Base-by-base conservation (phyloP, 1,140 invertebrate species). In the Paraescarpia echinospica region DNA sequence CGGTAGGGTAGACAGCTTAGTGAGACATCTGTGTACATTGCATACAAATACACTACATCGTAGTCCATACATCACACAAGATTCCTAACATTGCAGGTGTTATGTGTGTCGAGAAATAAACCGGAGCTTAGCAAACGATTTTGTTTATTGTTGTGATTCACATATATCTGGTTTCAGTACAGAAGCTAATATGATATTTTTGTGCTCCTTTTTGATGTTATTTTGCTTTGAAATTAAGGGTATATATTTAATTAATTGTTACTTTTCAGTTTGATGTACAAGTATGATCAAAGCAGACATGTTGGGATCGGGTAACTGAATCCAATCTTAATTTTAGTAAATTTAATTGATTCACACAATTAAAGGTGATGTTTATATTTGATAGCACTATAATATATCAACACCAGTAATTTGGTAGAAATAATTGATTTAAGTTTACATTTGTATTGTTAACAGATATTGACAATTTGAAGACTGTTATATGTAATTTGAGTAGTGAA, bases 161-260 rank as follows among this genome's bases (percentile, higher is more conserved):
- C 4, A 12, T 41, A n/a, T 77, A 77, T 77, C 59, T 22, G 22
- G 59, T 31, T 77, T 77, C 22, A 77, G 18, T 22, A 77, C 9
- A 77, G 22, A 27, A 77, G 22, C 59, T 9, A 77, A 77, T 77
- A 22, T 77, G 59, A 77, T 0, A 77, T 77, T 14, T 77, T 2
- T 77, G 14, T 92, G 93, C 33, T 93, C 92, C 12, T 93, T 93
- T 51, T 93, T 91, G 34, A 93, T 92, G 91, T 35, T 59, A 41
- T 89, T 93, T 48, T 92, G 90, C 93, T 77, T 90, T 93, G 41
- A 41, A 92, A 92, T 93, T 90, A 34, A 34, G 18, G 90, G 27
- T 91, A n/a, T 35, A 35, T 91, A 91, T 35, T 27, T 35, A 77
- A 77, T 77, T 12, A 77, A 77, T 77, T 77, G 59, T 77, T 77